A percentile compares a stretch with the other conserved stretches of the same genome.
phyloP scores from a whole-genome alignment of 1,140 invertebrate genomes.

The Caenorhabditis briggsae region DNA sequence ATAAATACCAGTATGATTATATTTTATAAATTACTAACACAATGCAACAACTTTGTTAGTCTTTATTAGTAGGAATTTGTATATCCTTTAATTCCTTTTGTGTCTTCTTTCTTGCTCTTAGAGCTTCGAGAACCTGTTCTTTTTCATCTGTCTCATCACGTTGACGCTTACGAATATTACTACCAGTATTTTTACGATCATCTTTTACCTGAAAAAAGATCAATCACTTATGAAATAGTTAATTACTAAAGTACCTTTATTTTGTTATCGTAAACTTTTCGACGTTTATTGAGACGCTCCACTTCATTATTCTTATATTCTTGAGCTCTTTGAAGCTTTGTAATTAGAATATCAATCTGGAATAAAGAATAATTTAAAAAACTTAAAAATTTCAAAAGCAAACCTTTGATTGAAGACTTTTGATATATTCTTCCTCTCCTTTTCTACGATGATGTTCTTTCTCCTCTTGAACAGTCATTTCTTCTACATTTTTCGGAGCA shows the following conservation, averaged over 20 bases:
- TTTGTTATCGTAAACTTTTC: slow-evolving; percentile 2
- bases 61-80: slow-evolving; percentile 11
- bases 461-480: too few species aligned
- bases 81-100: neutral
- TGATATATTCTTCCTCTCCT: too few species aligned
- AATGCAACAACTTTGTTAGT: neutral
- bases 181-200: slow-evolving; percentile 6
- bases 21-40: slow-evolving; percentile 34
- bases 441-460: too few species aligned
- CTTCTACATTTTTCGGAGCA: too few species aligned
- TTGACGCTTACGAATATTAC: neutral
- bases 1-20: slow-evolving; percentile 44
- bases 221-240: slow-evolving; percentile 23
- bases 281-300: too few species aligned
- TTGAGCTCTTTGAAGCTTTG: too few species aligned
- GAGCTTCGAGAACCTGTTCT: too few species aligned
- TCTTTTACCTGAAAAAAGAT: slow-evolving; percentile 5
- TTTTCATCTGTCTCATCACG: neutral
- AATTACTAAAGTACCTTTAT: slow-evolving; percentile 5
- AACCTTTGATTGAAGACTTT: too few species aligned
- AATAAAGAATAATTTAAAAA: too few species aligned
- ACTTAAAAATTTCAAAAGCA: too few species aligned
- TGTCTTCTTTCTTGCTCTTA: neutral
- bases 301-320: too few species aligned
- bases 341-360: too few species aligned